Evolutionary conservation across 2,113 vertebrate species (phyloP).

Genomic region (Leiothrix lutea): DNA sequence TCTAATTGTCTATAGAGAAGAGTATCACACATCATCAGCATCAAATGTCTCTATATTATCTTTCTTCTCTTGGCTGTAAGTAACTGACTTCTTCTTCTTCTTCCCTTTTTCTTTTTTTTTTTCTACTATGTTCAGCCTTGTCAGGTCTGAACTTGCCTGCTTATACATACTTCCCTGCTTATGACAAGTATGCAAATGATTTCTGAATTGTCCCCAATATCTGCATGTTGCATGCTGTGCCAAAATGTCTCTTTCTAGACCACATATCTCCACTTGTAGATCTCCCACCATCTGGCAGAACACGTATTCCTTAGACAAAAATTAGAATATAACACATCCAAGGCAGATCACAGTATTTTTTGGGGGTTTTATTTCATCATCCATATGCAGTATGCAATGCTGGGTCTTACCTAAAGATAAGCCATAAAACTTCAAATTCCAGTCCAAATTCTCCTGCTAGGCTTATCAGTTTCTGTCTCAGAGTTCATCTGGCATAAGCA

Average conservation of each 20-base stretch:
- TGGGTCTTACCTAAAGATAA: not conserved
- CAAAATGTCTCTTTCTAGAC: not conserved
- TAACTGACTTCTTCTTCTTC: not conserved
- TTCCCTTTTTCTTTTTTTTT: too few relatives aligned
- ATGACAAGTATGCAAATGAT: not conserved
- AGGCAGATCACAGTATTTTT: not conserved
- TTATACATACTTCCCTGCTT: not conserved
- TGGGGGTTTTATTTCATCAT: not conserved
- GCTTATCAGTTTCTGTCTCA: not conserved
- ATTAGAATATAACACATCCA: not conserved
- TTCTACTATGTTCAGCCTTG: not conserved
- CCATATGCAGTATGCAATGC: not conserved
- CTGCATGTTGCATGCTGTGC: not conserved
- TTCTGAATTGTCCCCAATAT: not conserved
- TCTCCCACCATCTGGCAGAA: not conserved
- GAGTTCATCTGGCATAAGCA: not conserved
- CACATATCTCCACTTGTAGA: not conserved
- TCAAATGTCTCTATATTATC: accelerated
- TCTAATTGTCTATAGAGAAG: not conserved
- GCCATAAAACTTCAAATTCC: not conserved
- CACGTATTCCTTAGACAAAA: not conserved
- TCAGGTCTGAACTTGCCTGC: not conserved
- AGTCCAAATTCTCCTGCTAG: not conserved
- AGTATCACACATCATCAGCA: not conserved
- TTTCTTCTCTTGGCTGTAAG: not conserved